These are phyloP conservation scores for Phymorhynchus buccinoides DNA, from an alignment of 1,140 invertebrate species.

Conservation along the genomic window DNA sequence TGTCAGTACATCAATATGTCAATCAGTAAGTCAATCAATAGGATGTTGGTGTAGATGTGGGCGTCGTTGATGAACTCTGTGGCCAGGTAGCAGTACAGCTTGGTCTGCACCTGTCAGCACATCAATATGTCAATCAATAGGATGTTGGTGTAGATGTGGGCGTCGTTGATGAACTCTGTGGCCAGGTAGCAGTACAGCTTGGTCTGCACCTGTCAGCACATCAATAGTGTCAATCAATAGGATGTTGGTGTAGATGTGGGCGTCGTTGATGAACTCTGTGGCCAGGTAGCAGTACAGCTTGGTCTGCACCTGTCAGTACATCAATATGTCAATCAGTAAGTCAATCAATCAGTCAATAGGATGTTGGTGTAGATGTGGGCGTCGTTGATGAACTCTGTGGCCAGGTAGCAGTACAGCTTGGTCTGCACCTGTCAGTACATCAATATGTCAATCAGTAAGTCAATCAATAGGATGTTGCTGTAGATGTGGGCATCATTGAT, in stretches of 20 bases:
- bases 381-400: slow-evolving; percentile 97
- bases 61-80: slow-evolving; percentile 98
- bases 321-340: too few species aligned
- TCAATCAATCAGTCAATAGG: too few species aligned
- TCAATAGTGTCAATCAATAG: too few species aligned
- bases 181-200: slow-evolving; percentile 97
- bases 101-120: slow-evolving; percentile 85
- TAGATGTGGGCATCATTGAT: slow-evolving; percentile 97
- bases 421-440: slow-evolving; percentile 86
- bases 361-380: slow-evolving; percentile 98
- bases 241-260: slow-evolving; percentile 97
- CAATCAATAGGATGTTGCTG: slow-evolving; percentile 94
- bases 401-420: slow-evolving; percentile 95
- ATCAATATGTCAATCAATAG: too few species aligned
- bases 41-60: slow-evolving; percentile 97
- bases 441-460: too few species aligned
- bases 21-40: too few species aligned
- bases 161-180: slow-evolving; percentile 97
- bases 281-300: slow-evolving; percentile 97
- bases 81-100: slow-evolving; percentile 96
- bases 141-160: slow-evolving; percentile 97
- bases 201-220: slow-evolving; percentile 85
- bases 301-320: slow-evolving; percentile 85
- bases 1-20: too few species aligned
- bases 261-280: slow-evolving; percentile 97